Evolutionary conservation across 2,113 vertebrate species (phyloP).

Genomic region (Lagopus leucura): DNA sequence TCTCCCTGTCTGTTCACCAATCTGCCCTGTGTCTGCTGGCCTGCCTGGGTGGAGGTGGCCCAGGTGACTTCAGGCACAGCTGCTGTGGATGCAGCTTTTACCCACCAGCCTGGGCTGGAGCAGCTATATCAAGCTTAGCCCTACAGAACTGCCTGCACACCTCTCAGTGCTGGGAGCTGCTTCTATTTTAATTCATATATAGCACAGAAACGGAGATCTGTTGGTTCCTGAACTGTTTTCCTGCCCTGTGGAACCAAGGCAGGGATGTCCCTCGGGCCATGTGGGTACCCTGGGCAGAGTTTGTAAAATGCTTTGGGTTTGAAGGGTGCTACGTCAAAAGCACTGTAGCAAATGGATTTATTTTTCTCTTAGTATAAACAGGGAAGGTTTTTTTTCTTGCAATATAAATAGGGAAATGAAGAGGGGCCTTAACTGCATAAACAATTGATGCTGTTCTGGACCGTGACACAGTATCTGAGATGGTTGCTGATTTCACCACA

Average conservation of each 20-base stretch:
- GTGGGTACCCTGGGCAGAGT: background rate
- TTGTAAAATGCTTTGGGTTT: background rate
- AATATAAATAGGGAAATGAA: background rate
- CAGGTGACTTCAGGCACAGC: background rate
- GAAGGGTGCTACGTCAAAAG: background rate
- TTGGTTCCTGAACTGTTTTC: background rate
- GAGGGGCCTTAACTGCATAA: background rate
- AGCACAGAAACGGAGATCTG: background rate
- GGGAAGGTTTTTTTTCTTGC: background rate
- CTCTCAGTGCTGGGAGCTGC: background rate
- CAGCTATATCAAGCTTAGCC: background rate
- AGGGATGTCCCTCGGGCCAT: background rate
- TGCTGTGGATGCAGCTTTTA: background rate
- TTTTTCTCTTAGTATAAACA: background rate
- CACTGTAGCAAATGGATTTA: background rate
- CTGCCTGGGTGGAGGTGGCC: background rate
- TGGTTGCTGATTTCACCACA: background rate
- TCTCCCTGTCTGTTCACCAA: background rate
- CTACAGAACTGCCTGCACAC: background rate
- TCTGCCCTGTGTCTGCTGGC: background rate
- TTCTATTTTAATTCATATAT: background rate
- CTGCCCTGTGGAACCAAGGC: background rate
- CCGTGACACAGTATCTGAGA: background rate
- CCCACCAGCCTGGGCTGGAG: background rate
- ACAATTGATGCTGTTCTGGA: constrained; percentile 18